These are phyloP conservation scores for Ovis canadensis DNA, from an alignment of 2,113 vertebrate species.

Conservation along the genomic window DNA sequence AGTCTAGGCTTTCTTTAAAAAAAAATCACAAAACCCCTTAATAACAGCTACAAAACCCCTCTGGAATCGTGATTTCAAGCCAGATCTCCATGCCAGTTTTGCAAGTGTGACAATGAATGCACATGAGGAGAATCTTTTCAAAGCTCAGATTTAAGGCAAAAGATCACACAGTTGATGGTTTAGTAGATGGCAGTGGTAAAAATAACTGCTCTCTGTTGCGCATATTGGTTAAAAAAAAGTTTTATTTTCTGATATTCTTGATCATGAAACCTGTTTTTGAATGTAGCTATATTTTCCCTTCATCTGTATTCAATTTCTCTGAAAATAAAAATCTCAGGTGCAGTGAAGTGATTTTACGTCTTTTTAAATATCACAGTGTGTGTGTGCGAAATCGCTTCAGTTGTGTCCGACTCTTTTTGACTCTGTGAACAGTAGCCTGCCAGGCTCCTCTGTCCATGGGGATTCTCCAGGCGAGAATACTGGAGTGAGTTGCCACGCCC, in stretches of 20 bases:
- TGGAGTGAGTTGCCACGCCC: background rate
- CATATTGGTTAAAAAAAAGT: background rate
- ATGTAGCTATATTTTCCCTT: background rate
- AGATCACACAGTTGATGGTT: background rate
- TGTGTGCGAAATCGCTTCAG: background rate
- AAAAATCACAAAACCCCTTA: background rate
- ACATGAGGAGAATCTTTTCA: background rate
- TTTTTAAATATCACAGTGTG: background rate
- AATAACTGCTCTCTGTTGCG: background rate
- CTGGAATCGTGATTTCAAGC: slow-evolving; percentile 7
- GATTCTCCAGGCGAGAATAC: background rate
- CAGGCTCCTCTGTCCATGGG: background rate
- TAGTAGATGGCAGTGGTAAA: background rate
- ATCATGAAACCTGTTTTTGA: background rate
- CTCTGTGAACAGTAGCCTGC: background rate
- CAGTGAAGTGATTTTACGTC: background rate
- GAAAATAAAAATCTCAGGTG: slow-evolving; percentile 18
- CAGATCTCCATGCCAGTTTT: background rate
- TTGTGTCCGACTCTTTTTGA: background rate
- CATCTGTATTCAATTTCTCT: background rate
- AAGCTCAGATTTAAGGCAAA: background rate
- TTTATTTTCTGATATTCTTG: slow-evolving; percentile 11
- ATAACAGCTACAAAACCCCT: background rate
- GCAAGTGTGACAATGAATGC: background rate
- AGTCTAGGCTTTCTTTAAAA: background rate